phyloP scores from a whole-genome alignment of 2,113 vertebrate genomes.

The Brevimyrus niger region DNA sequence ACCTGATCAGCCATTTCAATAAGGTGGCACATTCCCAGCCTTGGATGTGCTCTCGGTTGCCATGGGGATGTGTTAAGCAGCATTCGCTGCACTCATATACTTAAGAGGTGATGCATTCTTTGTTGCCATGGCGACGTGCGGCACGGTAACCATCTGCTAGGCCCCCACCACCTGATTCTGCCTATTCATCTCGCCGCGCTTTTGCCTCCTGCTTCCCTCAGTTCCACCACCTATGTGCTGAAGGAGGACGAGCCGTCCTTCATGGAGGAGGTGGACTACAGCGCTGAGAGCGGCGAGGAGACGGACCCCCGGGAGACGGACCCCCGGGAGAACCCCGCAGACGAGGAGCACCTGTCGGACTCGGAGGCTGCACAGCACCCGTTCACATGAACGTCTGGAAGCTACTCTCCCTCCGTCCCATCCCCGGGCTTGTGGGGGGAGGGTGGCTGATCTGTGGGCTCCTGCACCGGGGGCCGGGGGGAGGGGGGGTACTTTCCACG shows the following conservation, averaged over 20 bases:
- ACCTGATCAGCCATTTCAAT: neutral
- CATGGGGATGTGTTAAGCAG: neutral
- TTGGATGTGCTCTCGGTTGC: neutral
- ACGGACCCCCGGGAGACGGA: conserved; percentile 64
- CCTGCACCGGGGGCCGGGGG: neutral
- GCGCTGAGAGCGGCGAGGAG: conserved; percentile 91
- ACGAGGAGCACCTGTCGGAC: conserved; percentile 73
- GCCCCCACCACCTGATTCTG: neutral
- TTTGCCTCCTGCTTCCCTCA: conserved; percentile 42
- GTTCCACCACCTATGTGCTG: conserved; percentile 83
- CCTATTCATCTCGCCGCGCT: neutral
- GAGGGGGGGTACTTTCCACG: neutral
- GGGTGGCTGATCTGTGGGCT: no score
- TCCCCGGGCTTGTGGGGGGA: neutral
- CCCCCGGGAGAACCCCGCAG: conserved; percentile 48
- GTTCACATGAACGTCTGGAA: conserved; percentile 43
- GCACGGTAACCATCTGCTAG: neutral
- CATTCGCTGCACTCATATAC: neutral
- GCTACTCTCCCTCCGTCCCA: neutral
- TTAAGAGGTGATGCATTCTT: neutral
- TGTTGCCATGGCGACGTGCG: neutral
- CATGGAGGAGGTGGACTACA: conserved; percentile 96
- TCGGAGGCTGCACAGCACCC: conserved; percentile 64
- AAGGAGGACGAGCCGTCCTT: conserved; percentile 94
- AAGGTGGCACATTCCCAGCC: neutral